phyloP scores from a whole-genome alignment of 2,888 invertebrate genomes.

The Luperina nickerlii region DNA sequence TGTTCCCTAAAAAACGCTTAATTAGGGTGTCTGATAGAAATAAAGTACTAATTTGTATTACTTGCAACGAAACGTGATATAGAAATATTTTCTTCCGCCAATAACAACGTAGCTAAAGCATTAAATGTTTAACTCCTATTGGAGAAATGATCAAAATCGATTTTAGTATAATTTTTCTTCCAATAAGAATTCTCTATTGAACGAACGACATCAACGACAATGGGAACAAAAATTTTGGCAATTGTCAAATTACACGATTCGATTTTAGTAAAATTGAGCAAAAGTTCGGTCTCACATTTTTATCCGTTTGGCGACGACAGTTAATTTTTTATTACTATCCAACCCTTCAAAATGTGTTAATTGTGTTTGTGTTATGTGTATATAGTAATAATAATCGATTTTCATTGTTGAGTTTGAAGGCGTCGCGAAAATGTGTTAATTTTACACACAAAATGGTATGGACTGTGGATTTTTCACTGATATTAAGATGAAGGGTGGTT shows the following conservation, averaged over 20 bases:
- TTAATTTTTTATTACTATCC: slow-evolving; percentile 67
- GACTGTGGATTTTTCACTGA: slow-evolving; percentile 86
- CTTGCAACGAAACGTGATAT: slow-evolving; percentile 68
- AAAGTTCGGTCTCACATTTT: slow-evolving; percentile 73
- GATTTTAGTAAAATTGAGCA: slow-evolving; percentile 74
- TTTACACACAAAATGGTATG: slow-evolving; percentile 88
- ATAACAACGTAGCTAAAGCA: slow-evolving; percentile 69
- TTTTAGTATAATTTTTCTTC: slow-evolving; percentile 55
- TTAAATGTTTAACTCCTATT: slow-evolving; percentile 83
- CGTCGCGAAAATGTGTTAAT: slow-evolving; percentile 83
- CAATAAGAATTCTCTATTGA: slow-evolving; percentile 69
- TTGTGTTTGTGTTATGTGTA: slow-evolving; percentile 71
- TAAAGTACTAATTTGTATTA: neutral
- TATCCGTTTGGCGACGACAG: slow-evolving; percentile 68
- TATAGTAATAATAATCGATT: slow-evolving; percentile 65
- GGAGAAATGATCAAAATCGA: slow-evolving; percentile 71
- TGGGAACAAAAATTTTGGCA: slow-evolving; percentile 70
- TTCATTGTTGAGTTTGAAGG: slow-evolving; percentile 69
- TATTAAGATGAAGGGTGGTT: slow-evolving; percentile 91
- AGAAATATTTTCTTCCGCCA: slow-evolving; percentile 60
- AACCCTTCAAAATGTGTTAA: slow-evolving; percentile 72
- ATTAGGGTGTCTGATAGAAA: neutral
- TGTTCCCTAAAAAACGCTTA: rapidly evolving
- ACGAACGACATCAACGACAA: slow-evolving; percentile 9
- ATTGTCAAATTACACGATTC: slow-evolving; percentile 76